Evolutionary conservation across 2,888 invertebrate genomes (phyloP), one percentile per base, ranked within the genome.

Genomic region (Erebia epiphron): DNA sequence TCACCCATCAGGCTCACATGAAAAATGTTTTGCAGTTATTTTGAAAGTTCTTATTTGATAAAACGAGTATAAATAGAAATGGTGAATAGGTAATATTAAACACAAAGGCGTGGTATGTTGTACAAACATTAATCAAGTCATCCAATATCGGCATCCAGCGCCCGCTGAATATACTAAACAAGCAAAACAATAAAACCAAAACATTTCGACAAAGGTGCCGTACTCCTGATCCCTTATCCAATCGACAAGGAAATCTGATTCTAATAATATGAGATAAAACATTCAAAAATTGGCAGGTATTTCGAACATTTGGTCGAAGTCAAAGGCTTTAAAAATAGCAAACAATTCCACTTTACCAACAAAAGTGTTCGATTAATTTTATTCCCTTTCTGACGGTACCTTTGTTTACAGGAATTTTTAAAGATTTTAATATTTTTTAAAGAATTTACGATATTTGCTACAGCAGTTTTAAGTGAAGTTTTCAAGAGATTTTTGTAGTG

Each of bases 321-420:
- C 63, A 63, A 63, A 58, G 54, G 57, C 56, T 26, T 26, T 50
- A 41, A 61, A 63, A 63, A 64, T 64, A 35, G 52, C 41, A 57
- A 62, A 67, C 21, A 67, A 50, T 63, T 49, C 41, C 57, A 50
- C n/a, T 13, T 57, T 54, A 21, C 49, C 11, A 69, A 68, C 49
- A 66, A 68, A n/a, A 66, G 41, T 43, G 26, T 41, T 49, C 58
- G 46, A 56, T 58, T 69, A 57, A 57, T 66, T 72, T 67, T 58
- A 69, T 69, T 54, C 60, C 69, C 54, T 72, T 67, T 72, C 58
- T 64, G 49, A 60, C 21, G 35, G 35, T 43, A 52, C 50, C 69
- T 60, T 58, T 67, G 62, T 72, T 72, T 64, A 18, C 58, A 13
- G 43, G 10, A 35, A 49, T 64, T 54, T n/a, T 65, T 63, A 1